Percentiles rank a stretch among this genome's conserved stretches.
phyloP scores from a whole-genome alignment of 2,888 invertebrate genomes.

The Volucella inflata region DNA sequence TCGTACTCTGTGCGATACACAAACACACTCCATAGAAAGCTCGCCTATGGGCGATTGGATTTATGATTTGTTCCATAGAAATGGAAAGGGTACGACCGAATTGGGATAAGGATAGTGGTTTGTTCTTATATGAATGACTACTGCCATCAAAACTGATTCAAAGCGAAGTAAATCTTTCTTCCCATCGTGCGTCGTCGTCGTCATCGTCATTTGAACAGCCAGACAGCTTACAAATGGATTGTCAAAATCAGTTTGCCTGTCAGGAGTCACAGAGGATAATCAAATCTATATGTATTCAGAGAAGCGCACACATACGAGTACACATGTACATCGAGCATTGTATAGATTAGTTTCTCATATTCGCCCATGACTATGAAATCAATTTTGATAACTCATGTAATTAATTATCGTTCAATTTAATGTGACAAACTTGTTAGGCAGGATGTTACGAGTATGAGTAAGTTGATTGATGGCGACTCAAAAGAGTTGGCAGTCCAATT shows the following conservation, averaged over 20 bases:
- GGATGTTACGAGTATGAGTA: not conserved
- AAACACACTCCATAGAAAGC: not conserved
- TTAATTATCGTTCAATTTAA: conserved; percentile 69
- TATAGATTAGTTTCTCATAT: conserved; percentile 22
- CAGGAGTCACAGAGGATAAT: conserved; percentile 39
- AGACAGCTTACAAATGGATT: conserved; percentile 58
- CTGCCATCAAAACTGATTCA: conserved; percentile 62
- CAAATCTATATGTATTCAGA: conserved; percentile 4
- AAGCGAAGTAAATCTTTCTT: conserved; percentile 58
- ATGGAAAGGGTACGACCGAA: conserved; percentile 8
- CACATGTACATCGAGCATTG: not conserved
- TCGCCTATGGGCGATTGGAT: conserved; percentile 47
- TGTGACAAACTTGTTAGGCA: conserved; percentile 57
- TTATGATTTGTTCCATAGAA: conserved; percentile 64
- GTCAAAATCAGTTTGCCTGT: conserved; percentile 53
- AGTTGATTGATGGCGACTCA: conserved; percentile 51
- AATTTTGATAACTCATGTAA: conserved; percentile 72
- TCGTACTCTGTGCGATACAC: conserved; percentile 32
- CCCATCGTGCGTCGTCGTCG: not conserved
- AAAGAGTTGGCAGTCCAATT: conserved; percentile 11
- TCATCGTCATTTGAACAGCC: not conserved
- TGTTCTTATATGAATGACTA: conserved; percentile 51
- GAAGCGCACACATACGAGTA: not conserved
- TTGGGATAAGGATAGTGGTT: not conserved
- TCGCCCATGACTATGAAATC: conserved; percentile 60